These are phyloP conservation scores for Stenurella melanura DNA, from an alignment of 2,888 invertebrate species.

Conservation along the genomic window DNA sequence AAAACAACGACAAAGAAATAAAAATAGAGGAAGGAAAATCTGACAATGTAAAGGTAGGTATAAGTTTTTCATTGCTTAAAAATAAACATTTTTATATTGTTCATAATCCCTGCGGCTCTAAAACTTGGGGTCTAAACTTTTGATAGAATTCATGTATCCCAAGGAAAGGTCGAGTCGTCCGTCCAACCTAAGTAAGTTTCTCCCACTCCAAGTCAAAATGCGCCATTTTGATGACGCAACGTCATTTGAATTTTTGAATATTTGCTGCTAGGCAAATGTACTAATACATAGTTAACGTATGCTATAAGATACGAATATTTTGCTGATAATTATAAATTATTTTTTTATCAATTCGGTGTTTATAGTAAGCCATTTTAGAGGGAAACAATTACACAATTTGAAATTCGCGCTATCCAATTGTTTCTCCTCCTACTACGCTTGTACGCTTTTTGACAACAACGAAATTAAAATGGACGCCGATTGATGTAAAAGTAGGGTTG, in stretches of 20 bases:
- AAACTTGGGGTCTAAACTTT: conserved; percentile 25
- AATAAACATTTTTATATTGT: conserved; percentile 18
- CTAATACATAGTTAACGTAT: background rate
- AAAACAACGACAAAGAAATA: conserved; percentile 51
- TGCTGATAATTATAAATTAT: background rate
- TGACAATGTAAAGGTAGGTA: conserved; percentile 44
- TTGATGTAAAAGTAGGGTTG: conserved; percentile 43
- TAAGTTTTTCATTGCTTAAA: conserved; percentile 9
- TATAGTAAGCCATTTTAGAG: background rate
- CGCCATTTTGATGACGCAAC: conserved; percentile 40
- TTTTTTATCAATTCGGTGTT: no score
- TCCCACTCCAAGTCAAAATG: conserved; percentile 27
- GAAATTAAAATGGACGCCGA: conserved; percentile 49
- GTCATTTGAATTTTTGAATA: background rate
- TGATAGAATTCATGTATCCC: conserved; percentile 23
- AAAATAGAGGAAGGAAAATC: conserved; percentile 53
- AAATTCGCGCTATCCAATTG: conserved; percentile 38
- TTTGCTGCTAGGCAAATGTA: background rate
- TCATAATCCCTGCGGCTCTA: conserved; percentile 39
- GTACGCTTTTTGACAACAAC: conserved; percentile 44
- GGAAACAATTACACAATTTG: background rate
- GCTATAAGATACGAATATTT: background rate
- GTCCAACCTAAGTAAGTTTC: conserved; percentile 16
- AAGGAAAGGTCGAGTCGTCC: conserved; percentile 27
- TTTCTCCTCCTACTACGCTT: conserved; percentile 33